A percentile compares a stretch with the other conserved stretches of the same genome.
phyloP scores from a whole-genome alignment of 2,797 vertebrate genomes.

The Typhlichthys eigenmanni region DNA sequence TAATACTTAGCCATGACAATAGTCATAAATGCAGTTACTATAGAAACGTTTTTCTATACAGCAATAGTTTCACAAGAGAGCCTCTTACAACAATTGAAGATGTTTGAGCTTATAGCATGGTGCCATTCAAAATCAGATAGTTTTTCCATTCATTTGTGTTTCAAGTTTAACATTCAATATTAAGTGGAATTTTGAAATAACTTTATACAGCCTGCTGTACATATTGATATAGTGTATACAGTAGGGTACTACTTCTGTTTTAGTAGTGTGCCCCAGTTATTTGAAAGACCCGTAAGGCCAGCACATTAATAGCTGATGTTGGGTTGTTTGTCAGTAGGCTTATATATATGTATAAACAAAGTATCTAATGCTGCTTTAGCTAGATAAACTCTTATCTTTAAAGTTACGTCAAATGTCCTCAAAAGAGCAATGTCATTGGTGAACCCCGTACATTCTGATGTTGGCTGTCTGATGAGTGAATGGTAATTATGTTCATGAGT shows the following conservation, averaged over 20 bases:
- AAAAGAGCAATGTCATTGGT: conserved; percentile 28
- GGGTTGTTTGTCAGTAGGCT: background rate
- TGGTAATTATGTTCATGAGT: conserved; percentile 9
- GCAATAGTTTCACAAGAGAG: conserved; percentile 54
- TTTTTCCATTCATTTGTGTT: too few relatives aligned
- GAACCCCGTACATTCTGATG: conserved; percentile 19
- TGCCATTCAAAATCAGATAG: conserved; percentile 1
- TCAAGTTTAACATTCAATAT: too few relatives aligned
- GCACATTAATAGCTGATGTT: too few relatives aligned
- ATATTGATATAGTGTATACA: too few relatives aligned
- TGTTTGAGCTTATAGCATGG: background rate
- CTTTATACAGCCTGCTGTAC: too few relatives aligned
- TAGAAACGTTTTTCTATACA: conserved; percentile 7
- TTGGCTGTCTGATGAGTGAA: background rate
- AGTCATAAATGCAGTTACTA: too few relatives aligned
- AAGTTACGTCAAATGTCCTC: conserved; percentile 29
- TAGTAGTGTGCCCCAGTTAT: too few relatives aligned
- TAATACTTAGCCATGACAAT: too few relatives aligned
- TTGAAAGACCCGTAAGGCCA: too few relatives aligned
- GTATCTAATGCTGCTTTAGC: conserved; percentile 22
- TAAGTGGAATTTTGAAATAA: too few relatives aligned
- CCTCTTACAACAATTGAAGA: conserved; percentile 4
- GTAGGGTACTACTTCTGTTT: too few relatives aligned
- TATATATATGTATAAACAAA: conserved; percentile 1
- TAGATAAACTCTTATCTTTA: conserved; percentile 73